Percentiles rank a stretch among this genome's conserved stretches.
Evolutionary conservation across 2,888 invertebrate genomes (phyloP).

Genomic region (Agrypnus murinus): DNA sequence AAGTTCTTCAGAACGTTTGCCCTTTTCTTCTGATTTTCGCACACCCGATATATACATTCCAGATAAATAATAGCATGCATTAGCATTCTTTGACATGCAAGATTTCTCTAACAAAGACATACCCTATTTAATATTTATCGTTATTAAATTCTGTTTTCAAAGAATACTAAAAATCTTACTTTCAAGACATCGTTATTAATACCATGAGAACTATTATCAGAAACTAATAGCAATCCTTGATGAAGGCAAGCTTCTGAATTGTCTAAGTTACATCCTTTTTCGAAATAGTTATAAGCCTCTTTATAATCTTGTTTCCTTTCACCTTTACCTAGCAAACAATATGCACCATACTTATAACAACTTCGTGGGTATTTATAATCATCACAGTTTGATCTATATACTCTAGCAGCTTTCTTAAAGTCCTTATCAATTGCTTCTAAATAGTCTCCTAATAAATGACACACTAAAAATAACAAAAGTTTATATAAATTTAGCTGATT

Average conservation of each 20-base stretch:
- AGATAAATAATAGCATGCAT: constrained; percentile 87
- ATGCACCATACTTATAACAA: constrained; percentile 91
- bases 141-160: constrained; percentile 1
- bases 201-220: constrained; percentile 73
- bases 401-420: constrained; percentile 84
- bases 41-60: constrained; percentile 87
- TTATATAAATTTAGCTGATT: no score
- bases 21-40: constrained; percentile 70
- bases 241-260: constrained; percentile 84
- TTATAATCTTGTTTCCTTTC: constrained; percentile 73
- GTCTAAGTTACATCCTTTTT: constrained; percentile 84
- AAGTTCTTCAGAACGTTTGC: constrained; percentile 60
- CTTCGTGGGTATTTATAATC: constrained; percentile 88
- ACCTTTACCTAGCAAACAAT: constrained; percentile 80
- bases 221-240: constrained; percentile 81
- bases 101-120: constrained; percentile 73
- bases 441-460: constrained; percentile 95
- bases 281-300: constrained; percentile 81
- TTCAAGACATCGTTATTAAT: constrained; percentile 75
- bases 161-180: constrained; percentile 24
- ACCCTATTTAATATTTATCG: constrained; percentile 64
- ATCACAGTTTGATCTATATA: constrained; percentile 92
- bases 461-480: constrained; percentile 75
- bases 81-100: constrained; percentile 74
- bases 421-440: constrained; percentile 90